Evolutionary conservation across 2,888 invertebrate genomes (phyloP), one percentile per base, ranked within the genome.

Genomic region (Netelia inedita): DNA sequence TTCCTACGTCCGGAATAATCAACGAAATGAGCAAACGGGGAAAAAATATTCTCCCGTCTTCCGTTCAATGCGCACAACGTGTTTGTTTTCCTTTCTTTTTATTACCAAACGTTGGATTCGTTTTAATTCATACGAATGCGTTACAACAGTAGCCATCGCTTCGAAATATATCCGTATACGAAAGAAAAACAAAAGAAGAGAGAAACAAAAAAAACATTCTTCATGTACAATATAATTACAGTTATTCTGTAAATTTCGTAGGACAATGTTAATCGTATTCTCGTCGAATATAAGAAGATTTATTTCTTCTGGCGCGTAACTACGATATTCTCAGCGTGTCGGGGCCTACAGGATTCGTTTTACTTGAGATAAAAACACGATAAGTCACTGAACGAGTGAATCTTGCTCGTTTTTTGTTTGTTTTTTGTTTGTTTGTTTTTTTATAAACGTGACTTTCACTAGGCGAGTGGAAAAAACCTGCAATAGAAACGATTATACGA

Each of bases 401-500:
- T 46, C 41, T 28, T 69, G 53, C 28, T 41, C 19, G 16, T 10
- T 68, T 69, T 14, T 10, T 50, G 50, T 63, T 43, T 63, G 28
- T 35, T 35, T 35, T 23, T 2, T 23, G 1, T 23, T 23, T 23
- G 23, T 35, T 35, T 23, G 1, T 23, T 23, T 23, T 23, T 23
- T 1, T 55, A 80, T 72, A 85, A 83, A 86, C 65, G 66, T 66
- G 72, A 84, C 74, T 85, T 74, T 86, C 88, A 83, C 86, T 90
- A 88, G 65, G 88, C 87, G 82, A 87, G 79, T 72, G 89, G 87
- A 84, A 91, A 89, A 90, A 90, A 91, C 89, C 90, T 91, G 90
- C 75, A 91, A 91, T 89, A 89, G 85, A 86, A 90, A 91, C 69
- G 75, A 88, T 88, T 69, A 75, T 84, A 86, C 89, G 80, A 81